These are phyloP conservation scores for Cassiopea andromeda DNA, from an alignment of 30 jellyfish, hydroid and myxozoan species.

Conservation along the genomic window DNA sequence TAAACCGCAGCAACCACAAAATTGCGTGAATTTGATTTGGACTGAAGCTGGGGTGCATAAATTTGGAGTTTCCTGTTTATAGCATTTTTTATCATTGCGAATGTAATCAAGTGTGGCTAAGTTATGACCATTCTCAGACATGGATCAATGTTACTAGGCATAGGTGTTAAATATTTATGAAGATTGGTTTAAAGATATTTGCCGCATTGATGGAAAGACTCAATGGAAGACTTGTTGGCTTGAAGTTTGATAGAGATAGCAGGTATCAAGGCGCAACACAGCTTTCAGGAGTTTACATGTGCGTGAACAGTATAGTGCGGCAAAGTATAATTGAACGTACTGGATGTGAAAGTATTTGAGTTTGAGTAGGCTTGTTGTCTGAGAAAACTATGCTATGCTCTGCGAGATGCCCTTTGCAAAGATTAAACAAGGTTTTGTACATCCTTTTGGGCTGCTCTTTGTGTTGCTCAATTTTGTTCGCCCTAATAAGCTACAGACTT, in stretches of 20 bases:
- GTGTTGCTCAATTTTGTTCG: slow-evolving; percentile 48
- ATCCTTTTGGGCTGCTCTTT: slow-evolving; percentile 50
- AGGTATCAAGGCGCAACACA: background rate
- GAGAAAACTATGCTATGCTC: slow-evolving; percentile 2
- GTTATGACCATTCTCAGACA: background rate
- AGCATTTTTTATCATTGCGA: background rate
- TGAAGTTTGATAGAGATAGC: background rate
- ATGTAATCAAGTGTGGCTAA: background rate
- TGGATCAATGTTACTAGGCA: background rate
- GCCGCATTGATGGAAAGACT: background rate
- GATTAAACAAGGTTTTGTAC: slow-evolving; percentile 34
- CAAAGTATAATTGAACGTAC: background rate
- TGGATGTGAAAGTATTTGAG: background rate
- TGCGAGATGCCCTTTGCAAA: slow-evolving; percentile 24
- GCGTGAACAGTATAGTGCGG: too few relatives aligned
- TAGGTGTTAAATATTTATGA: background rate
- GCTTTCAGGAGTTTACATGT: background rate
- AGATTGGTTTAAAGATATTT: background rate
- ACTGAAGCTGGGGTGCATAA: background rate
- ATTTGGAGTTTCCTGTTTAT: background rate
- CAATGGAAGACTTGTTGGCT: background rate
- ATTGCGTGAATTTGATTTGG: slow-evolving; percentile 22
- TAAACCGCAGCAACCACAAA: slow-evolving; percentile 33
- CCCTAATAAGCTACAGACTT: slow-evolving; percentile 39
- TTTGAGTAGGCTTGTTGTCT: background rate